Conservation (phyloP, 2,113 vertebrate species). For the Micromys minutus region DNA sequence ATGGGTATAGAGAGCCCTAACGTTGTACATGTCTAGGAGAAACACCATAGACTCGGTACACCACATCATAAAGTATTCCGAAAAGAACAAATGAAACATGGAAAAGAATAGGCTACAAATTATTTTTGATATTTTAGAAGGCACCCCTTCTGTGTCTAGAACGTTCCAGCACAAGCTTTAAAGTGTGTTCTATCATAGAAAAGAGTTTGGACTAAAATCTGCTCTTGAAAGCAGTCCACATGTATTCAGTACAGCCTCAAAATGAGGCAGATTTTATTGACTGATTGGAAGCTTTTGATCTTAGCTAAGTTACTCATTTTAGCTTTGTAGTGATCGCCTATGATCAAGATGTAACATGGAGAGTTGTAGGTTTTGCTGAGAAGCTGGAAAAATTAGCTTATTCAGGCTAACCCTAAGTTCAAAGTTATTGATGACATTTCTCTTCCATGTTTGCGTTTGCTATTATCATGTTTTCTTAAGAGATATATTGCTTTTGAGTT, state of each 20-base stretch:
- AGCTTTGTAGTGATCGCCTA: slow-evolving; percentile 28
- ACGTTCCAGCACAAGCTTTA: slow-evolving; percentile 21
- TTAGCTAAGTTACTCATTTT: neutral
- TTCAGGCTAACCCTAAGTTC: neutral
- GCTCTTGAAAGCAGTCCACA: slow-evolving; percentile 2
- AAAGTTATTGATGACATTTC: neutral
- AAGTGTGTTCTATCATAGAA: neutral
- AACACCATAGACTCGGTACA: neutral
- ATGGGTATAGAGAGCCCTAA: neutral
- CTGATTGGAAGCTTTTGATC: slow-evolving; percentile 19
- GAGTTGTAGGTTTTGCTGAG: neutral
- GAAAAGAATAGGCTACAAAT: slow-evolving; percentile 5
- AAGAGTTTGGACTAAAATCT: neutral
- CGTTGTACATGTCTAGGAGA: neutral
- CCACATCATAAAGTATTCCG: neutral
- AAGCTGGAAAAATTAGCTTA: neutral
- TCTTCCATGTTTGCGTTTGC: neutral
- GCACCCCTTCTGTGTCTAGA: neutral
- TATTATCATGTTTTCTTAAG: slow-evolving; percentile 32
- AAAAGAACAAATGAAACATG: slow-evolving; percentile 3
- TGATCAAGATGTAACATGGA: slow-evolving; percentile 12
- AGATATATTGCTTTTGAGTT: neutral
- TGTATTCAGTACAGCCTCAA: neutral
- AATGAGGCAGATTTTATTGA: neutral
- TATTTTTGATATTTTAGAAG: slow-evolving; percentile 63